Percentiles rank a stretch among this genome's conserved stretches.
phyloP scores from a whole-genome alignment of 2,113 vertebrate genomes.

The Suricata suricatta region DNA sequence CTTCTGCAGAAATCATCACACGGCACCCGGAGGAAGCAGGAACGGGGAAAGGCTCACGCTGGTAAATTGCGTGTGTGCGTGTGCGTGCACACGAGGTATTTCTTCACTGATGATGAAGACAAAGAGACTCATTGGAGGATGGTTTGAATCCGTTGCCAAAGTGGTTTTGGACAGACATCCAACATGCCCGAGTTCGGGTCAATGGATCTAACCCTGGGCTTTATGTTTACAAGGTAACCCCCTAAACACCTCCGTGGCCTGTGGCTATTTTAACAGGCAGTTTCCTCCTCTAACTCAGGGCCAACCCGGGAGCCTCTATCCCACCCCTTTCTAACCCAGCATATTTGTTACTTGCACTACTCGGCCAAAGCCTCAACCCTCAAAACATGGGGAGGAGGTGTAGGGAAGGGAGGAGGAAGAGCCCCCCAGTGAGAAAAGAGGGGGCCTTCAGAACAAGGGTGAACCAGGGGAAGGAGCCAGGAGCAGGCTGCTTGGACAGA shows the following conservation, averaged over 20 bases:
- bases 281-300: not conserved
- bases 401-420: fast-evolving
- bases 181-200: not conserved
- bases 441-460: not conserved
- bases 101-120: not conserved
- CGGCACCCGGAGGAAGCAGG: not conserved
- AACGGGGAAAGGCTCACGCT: not conserved
- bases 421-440: not conserved
- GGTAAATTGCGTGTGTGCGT: not conserved
- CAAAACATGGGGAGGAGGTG: not conserved
- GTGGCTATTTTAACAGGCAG: not conserved
- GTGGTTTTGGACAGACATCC: not conserved
- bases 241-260: not conserved
- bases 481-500: not conserved
- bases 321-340: not conserved
- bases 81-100: fast-evolving
- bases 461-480: not conserved
- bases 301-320: not conserved
- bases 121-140: not conserved
- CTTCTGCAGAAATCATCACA: not conserved
- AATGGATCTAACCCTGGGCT: not conserved
- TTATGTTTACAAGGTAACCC: not conserved
- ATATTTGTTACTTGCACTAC: no score
- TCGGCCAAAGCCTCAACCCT: not conserved
- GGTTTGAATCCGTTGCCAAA: not conserved